Conservation (phyloP, 2,113 vertebrate species). For the Oreochromis niloticus region DNA sequence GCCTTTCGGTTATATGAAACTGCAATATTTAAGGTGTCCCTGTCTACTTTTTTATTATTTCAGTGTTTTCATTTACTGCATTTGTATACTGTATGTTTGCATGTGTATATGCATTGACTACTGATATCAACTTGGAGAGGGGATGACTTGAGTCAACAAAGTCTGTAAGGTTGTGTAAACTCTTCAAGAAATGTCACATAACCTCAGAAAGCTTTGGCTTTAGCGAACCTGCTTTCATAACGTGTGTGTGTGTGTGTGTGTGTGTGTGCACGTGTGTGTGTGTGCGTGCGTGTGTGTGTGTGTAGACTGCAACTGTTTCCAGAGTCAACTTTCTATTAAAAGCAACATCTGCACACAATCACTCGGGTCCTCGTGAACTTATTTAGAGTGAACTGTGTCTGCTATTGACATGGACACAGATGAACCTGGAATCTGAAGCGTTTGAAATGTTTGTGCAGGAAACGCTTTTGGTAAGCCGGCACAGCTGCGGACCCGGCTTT, state of each 20-base stretch:
- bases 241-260: too few species aligned
- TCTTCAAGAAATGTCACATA: not conserved
- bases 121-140: not conserved
- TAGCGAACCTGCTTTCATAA: not conserved
- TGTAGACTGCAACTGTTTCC: not conserved
- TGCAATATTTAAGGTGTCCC: not conserved
- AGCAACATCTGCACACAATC: not conserved
- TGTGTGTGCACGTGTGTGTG: too few species aligned
- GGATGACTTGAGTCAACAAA: not conserved
- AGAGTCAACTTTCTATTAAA: not conserved
- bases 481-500: not conserved
- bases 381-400: not conserved
- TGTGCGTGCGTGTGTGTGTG: too few species aligned
- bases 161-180: not conserved
- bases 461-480: not conserved
- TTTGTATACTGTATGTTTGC: not conserved
- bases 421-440: not conserved
- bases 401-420: not conserved
- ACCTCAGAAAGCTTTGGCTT: not conserved
- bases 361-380: rapidly evolving
- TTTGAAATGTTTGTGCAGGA: not conserved
- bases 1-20: not conserved
- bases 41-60: not conserved
- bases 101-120: rapidly evolving
- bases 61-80: not conserved